Percentiles rank a stretch among this genome's conserved stretches.
These are phyloP conservation scores for Anguilla japonica DNA, from an alignment of 2,113 vertebrate genomes.

Conservation along the genomic window DNA sequence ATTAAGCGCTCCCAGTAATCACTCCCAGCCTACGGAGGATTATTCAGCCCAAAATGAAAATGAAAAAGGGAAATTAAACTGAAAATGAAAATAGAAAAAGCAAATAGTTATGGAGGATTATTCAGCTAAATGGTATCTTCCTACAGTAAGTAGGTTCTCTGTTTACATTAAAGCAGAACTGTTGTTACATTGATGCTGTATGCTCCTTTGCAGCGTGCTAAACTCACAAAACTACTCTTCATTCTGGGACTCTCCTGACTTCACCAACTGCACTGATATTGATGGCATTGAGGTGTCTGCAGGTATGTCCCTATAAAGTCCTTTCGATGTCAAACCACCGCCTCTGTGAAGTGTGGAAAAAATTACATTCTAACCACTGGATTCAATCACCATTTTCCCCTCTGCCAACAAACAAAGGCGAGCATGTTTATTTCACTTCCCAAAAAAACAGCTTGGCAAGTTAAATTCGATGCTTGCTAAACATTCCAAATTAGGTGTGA, in stretches of 20 bases:
- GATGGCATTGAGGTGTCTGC: conserved; percentile 63
- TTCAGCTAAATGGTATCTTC: background rate
- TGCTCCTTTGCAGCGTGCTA: conserved; percentile 63
- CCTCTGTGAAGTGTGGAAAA: background rate
- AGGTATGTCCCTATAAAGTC: conserved; percentile 51
- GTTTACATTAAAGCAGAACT: background rate
- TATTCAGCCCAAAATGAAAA: no score
- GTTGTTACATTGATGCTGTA: background rate
- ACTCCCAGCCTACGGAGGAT: no score
- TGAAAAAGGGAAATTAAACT: no score
- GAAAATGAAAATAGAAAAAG: no score
- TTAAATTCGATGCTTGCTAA: no score
- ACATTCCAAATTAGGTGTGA: no score
- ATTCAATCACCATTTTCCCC: no score
- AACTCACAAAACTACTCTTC: conserved; percentile 66
- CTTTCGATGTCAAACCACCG: background rate
- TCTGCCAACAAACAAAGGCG: no score
- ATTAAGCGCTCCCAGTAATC: background rate
- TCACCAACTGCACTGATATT: conserved; percentile 75
- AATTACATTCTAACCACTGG: background rate
- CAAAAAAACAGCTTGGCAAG: no score
- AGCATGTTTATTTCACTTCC: no score
- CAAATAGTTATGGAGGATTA: no score
- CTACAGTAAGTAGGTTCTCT: background rate
- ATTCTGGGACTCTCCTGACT: conserved; percentile 76